A percentile compares a stretch with the other conserved stretches of the same genome.
These are phyloP conservation scores for Acronicta aceris DNA, from an alignment of 2,888 invertebrate genomes.

Conservation along the genomic window DNA sequence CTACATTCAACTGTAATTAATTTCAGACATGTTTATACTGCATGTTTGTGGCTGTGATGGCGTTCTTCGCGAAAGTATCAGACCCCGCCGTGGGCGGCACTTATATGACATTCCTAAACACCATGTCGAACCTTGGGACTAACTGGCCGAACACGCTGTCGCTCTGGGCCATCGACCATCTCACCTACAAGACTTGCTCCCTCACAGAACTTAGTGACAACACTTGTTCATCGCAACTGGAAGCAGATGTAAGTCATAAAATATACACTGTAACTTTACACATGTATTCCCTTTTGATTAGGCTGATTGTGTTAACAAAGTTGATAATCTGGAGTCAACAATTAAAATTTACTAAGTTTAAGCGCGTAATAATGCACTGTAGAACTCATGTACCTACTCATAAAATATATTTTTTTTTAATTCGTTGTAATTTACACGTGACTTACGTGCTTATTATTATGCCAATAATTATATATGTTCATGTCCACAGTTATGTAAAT, in stretches of 20 bases:
- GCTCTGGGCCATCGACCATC: conserved; percentile 96
- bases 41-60: conserved; percentile 99
- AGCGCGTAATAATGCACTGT: too few relatives aligned
- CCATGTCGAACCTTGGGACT: conserved; percentile 98
- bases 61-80: conserved; percentile 98
- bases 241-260: conserved; percentile 90
- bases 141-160: conserved; percentile 98
- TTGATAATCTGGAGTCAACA: too few relatives aligned
- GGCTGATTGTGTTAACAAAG: too few relatives aligned
- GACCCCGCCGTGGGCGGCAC: conserved; percentile 99
- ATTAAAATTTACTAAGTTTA: too few relatives aligned
- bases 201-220: conserved; percentile 84
- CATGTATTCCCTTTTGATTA: too few relatives aligned
- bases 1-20: not conserved
- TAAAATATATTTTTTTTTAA: too few relatives aligned
- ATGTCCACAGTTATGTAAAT: conserved; percentile 90
- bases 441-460: too few relatives aligned
- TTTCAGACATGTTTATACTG: conserved; percentile 96
- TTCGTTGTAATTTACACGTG: too few relatives aligned
- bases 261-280: not conserved
- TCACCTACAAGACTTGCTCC: conserved; percentile 94
- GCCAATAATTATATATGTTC: conserved; percentile 8
- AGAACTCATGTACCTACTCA: too few relatives aligned
- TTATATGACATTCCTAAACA: conserved; percentile 99
- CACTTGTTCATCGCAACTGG: conserved; percentile 90